Conservation (phyloP, 2,797 vertebrate species). For the Melanotaenia pygmaea region DNA sequence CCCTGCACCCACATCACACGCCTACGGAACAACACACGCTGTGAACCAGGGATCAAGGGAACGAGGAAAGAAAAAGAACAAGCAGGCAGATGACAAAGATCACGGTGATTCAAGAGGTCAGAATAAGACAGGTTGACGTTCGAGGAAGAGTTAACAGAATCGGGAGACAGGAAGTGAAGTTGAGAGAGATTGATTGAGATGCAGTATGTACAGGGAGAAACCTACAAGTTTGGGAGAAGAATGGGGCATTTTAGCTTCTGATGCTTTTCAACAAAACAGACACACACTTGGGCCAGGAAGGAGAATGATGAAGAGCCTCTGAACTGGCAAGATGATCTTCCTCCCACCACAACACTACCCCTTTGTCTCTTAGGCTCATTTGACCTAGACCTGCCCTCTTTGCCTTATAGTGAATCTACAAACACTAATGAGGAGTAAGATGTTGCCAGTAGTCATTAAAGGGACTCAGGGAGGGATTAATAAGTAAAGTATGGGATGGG, state of each 20-base stretch:
- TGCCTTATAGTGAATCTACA: conserved; percentile 65
- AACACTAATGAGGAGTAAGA: conserved; percentile 48
- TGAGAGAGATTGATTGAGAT: conserved; percentile 62
- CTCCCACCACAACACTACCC: conserved; percentile 52
- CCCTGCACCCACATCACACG: conserved; percentile 83
- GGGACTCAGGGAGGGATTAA: conserved; percentile 61
- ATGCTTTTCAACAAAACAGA: conserved; percentile 48
- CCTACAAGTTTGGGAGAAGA: conserved; percentile 51
- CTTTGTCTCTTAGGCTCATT: conserved; percentile 56
- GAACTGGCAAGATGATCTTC: conserved; percentile 57
- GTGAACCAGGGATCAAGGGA: conserved; percentile 82
- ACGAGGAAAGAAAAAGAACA: conserved; percentile 9
- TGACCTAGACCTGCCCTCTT: conserved; percentile 56
- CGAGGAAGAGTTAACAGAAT: conserved; percentile 36
- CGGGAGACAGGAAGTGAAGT: conserved; percentile 42
- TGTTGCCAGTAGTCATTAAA: conserved; percentile 59
- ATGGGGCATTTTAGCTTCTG: conserved; percentile 29
- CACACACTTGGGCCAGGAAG: conserved; percentile 44
- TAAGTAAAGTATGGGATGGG: conserved; percentile 32
- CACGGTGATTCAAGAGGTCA: conserved; percentile 31
- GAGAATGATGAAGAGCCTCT: conserved; percentile 54
- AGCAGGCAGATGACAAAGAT: conserved; percentile 28
- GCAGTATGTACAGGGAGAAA: conserved; percentile 77
- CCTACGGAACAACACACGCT: conserved; percentile 90
- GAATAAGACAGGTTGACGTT: conserved; percentile 47